phyloP scores from a whole-genome alignment of 2,888 invertebrate genomes.

The Sinhomidia bicolor region DNA sequence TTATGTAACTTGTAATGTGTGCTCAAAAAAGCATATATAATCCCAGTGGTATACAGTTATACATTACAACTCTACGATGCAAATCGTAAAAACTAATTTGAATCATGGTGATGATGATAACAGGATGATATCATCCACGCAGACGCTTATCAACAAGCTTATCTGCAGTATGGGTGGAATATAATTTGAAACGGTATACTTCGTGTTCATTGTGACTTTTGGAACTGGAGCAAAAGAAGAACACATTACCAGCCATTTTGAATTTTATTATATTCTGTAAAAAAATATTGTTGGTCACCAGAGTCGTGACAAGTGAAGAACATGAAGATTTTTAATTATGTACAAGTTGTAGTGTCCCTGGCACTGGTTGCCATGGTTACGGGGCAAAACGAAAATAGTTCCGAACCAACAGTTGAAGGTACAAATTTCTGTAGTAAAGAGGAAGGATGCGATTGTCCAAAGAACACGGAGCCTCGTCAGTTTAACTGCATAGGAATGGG shows the following conservation, averaged over 20 bases:
- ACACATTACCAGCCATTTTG: slow-evolving; percentile 8
- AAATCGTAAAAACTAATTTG: slow-evolving; percentile 11
- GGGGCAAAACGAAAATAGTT: background rate
- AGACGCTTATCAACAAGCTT: background rate
- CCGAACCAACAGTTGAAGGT: background rate
- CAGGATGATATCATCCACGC: background rate
- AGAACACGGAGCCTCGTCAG: background rate
- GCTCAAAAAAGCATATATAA: background rate
- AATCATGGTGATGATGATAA: background rate
- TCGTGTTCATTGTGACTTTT: background rate
- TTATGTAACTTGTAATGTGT: background rate
- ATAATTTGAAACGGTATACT: background rate
- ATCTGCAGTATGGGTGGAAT: background rate
- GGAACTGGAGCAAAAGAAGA: slow-evolving; percentile 12
- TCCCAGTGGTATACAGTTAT: background rate
- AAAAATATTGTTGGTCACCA: background rate
- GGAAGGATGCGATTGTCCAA: slow-evolving; percentile 53
- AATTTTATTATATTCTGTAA: background rate
- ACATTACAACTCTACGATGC: background rate
- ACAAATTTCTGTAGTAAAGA: background rate
- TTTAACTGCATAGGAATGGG: slow-evolving; percentile 57
- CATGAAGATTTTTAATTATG: background rate
- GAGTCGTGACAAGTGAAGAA: background rate
- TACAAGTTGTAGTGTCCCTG: background rate
- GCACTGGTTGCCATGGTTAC: background rate